Base-by-base conservation (phyloP, 1,140 invertebrate species). In the Homalodisca vitripennis region DNA sequence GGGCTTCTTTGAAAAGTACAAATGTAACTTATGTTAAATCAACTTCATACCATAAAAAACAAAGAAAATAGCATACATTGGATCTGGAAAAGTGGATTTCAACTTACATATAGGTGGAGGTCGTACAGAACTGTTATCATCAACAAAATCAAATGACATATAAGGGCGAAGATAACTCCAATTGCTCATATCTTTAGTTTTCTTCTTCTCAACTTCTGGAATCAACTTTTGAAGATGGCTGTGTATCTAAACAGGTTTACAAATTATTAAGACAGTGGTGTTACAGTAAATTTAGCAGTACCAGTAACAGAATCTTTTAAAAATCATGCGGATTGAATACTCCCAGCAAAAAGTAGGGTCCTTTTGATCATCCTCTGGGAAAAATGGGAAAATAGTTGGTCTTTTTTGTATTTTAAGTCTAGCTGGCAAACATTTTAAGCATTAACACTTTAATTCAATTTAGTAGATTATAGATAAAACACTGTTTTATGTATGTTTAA, bases 121-220 rank as follows among this genome's bases (percentile, higher is more conserved):
- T 3, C 76, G 41, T 47, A 73, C 57, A 17, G 67, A 0, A 57
- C 24, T 34, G 34, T 17, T 30, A 20, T 80, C 79, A 6, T 72
- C 63, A 66, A 80, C 78, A 79, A 85, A 85, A 75, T 85, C 83
- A 81, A 83, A 84, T 12, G 83, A 84, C 76, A 85, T 82, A 62
- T 77, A 78, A 32, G 84, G 83, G 60, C 82, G 2, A 13, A 64
- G 13, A 1, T 20, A 30, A 20, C 12, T 64, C 62, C 62, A 64
- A 27, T 64, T 64, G 62, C 62, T 64, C n/a, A 64, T 17, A 20
- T 64, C 27, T 32, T 27, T 14, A 14, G 30, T 31, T 64, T 20
- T 14, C n/a, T 32, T 64, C 26, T 34, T 64, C 27, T 64, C 29
- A 2, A 64, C 62, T 32, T 64, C 29, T 32, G 62, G 29, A 17